Percentiles rank a stretch among this genome's conserved stretches.
Conservation (phyloP, 2,797 vertebrate species). For the Neosilurus hyrtlii region DNA sequence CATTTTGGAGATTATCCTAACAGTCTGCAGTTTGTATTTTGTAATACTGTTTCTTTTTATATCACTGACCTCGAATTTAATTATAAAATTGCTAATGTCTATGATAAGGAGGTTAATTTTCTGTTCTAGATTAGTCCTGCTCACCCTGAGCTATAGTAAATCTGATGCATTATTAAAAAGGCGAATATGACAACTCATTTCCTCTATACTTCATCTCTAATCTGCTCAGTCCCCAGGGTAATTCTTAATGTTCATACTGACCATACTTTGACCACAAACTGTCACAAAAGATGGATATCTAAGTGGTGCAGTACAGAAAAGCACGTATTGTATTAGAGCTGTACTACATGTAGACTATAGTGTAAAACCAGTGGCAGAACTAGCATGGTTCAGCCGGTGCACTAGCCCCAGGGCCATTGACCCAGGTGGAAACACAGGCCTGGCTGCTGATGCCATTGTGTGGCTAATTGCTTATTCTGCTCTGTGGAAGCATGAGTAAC, state of each 20-base stretch:
- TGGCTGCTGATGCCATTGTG: neutral
- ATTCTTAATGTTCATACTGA: conserved; percentile 47
- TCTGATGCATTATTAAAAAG: conserved; percentile 57
- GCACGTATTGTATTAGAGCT: neutral
- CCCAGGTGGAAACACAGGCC: neutral
- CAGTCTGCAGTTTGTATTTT: conserved; percentile 36
- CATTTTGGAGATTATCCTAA: conserved; percentile 32
- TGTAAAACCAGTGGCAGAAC: neutral
- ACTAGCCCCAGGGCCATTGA: neutral
- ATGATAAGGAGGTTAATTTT: conserved; percentile 49
- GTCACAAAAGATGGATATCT: conserved; percentile 10
- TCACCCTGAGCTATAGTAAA: conserved; percentile 50
- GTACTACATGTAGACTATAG: neutral
- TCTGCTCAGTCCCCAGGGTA: conserved; percentile 24
- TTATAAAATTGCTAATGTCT: conserved; percentile 45
- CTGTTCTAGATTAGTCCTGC: conserved; percentile 46
- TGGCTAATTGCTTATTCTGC: conserved; percentile 7
- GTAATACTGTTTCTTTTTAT: conserved; percentile 30
- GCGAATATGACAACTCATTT: conserved; percentile 54
- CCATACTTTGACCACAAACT: conserved; percentile 39
- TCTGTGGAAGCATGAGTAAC: neutral
- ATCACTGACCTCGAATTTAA: conserved; percentile 33
- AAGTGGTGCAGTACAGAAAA: neutral
- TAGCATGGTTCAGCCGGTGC: neutral
- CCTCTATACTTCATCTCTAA: conserved; percentile 46